Evolutionary conservation across 2,797 vertebrate species (phyloP).

Genomic region (Tapera naevia): DNA sequence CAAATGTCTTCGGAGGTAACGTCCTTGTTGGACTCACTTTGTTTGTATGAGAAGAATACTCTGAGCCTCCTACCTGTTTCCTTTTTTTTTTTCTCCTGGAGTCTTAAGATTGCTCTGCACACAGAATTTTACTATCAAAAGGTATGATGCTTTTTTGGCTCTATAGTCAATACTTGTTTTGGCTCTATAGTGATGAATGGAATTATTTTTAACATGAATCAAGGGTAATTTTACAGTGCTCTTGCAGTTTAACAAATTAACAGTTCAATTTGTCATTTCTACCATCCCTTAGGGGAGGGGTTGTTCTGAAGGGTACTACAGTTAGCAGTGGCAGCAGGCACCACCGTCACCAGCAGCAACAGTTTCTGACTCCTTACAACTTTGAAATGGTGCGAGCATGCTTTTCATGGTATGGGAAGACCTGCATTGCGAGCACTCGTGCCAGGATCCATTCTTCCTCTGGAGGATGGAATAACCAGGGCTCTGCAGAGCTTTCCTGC

Average conservation of each 20-base stretch:
- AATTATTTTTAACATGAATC: slow-evolving; percentile 47
- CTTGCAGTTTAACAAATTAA: slow-evolving; percentile 48
- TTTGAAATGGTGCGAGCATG: not conserved
- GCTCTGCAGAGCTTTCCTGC: not conserved
- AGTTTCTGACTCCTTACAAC: not conserved
- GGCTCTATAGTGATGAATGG: slow-evolving; percentile 10
- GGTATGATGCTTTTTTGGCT: not conserved
- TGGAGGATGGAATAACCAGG: not conserved
- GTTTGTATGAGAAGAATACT: not conserved
- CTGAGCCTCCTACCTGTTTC: not conserved
- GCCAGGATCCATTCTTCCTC: not conserved
- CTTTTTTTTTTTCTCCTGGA: not conserved
- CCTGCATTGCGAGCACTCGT: not conserved
- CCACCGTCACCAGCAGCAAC: not conserved
- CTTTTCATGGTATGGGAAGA: not conserved
- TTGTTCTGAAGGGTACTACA: not conserved
- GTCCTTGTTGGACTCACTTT: not conserved
- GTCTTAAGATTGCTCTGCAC: not conserved
- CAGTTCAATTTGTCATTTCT: slow-evolving; percentile 36
- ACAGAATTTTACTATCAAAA: not conserved
- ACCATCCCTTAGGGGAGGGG: not conserved
- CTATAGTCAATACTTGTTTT: not conserved
- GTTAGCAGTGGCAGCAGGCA: not conserved
- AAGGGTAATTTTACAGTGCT: slow-evolving; percentile 27
- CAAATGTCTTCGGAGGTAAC: not conserved